These are phyloP conservation scores for Arothron firmamentum DNA, from an alignment of 2,113 vertebrate species.

Conservation along the genomic window DNA sequence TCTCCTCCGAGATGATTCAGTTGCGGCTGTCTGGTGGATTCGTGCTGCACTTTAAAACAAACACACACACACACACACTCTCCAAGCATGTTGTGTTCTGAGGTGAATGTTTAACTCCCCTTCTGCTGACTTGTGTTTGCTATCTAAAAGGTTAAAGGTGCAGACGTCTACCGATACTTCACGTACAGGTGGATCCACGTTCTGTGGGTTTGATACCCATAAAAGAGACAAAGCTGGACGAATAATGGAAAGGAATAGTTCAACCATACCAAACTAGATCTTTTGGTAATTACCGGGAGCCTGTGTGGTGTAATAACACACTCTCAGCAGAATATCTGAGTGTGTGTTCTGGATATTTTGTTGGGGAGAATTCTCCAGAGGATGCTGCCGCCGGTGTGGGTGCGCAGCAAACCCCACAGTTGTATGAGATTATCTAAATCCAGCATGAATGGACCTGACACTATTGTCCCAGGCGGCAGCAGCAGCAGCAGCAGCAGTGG, in stretches of 20 bases:
- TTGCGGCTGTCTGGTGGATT: constrained; percentile 34
- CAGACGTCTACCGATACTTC: too few relatives aligned
- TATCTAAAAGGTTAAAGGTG: constrained; percentile 31
- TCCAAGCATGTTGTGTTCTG: constrained; percentile 18
- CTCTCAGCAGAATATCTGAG: constrained; percentile 29
- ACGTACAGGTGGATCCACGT: constrained; percentile 5
- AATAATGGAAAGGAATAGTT: too few relatives aligned
- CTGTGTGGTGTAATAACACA: constrained; percentile 22
- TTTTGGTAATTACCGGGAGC: neutral
- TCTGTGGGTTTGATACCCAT: too few relatives aligned
- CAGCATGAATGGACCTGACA: constrained; percentile 70
- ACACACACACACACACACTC: constrained; percentile 15
- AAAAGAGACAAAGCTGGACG: too few relatives aligned
- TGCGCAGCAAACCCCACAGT: constrained; percentile 59
- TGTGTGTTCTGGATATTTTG: constrained; percentile 39
- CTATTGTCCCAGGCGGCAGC: constrained; percentile 65
- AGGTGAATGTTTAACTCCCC: constrained; percentile 57
- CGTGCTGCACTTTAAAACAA: constrained; percentile 41
- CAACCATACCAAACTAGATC: too few relatives aligned
- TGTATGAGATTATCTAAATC: constrained; percentile 72
- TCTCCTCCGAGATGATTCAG: constrained; percentile 55
- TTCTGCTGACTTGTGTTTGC: constrained; percentile 24
- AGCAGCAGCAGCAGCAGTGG: constrained; percentile 12
- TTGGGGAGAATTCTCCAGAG: constrained; percentile 39
- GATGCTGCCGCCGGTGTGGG: constrained; percentile 55